Evolutionary conservation across 2,797 vertebrate species (phyloP).

Genomic region (Acanthurus lineatus): DNA sequence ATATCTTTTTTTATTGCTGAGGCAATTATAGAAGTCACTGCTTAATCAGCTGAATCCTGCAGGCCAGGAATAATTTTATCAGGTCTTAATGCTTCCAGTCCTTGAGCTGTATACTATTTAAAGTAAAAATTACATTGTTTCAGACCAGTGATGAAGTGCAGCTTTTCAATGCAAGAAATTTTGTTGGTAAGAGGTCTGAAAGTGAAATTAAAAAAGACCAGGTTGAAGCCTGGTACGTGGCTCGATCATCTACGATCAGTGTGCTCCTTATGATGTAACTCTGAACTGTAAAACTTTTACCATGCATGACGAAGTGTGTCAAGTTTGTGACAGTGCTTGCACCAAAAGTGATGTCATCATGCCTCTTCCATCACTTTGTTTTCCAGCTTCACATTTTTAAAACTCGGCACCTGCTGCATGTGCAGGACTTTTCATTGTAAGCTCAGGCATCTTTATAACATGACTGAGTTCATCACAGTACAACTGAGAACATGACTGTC

Average conservation of each 20-base stretch:
- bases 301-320: too few relatives aligned
- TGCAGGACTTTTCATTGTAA: too few relatives aligned
- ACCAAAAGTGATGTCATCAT: too few relatives aligned
- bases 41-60: slow-evolving; percentile 66
- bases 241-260: not conserved
- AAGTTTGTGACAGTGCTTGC: too few relatives aligned
- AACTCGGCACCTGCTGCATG: too few relatives aligned
- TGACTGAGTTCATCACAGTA: not conserved
- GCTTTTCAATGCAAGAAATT: slow-evolving; percentile 19
- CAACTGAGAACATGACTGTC: not conserved
- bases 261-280: not conserved
- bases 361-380: too few relatives aligned
- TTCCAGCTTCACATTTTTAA: too few relatives aligned
- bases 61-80: slow-evolving; percentile 55
- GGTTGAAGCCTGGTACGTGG: not conserved
- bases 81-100: slow-evolving; percentile 37
- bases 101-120: slow-evolving; percentile 41
- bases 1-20: slow-evolving; percentile 44
- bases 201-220: slow-evolving; percentile 3
- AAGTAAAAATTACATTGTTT: slow-evolving; percentile 45
- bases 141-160: slow-evolving; percentile 28
- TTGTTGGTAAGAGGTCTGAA: slow-evolving; percentile 24
- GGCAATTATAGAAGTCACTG: slow-evolving; percentile 56
- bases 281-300: not conserved
- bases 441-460: not conserved